phyloP scores from a whole-genome alignment of 2,888 invertebrate genomes.

The Acanthacorydalis orientalis region DNA sequence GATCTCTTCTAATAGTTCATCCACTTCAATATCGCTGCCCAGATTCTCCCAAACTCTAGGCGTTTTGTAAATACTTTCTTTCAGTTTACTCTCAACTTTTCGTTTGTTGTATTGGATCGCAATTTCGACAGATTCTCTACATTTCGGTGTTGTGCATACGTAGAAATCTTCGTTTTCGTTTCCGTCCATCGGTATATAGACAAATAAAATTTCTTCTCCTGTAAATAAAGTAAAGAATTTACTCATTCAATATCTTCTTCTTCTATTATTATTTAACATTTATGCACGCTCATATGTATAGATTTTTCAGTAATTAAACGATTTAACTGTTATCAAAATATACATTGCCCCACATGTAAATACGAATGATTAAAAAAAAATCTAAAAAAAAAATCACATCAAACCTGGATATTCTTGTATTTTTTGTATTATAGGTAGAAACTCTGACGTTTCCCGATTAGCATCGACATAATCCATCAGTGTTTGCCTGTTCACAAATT shows the following conservation, averaged over 20 bases:
- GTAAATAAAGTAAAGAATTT: constrained; percentile 21
- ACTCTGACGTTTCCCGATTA: constrained; percentile 33
- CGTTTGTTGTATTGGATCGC: constrained; percentile 15
- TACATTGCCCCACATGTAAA: too few relatives aligned
- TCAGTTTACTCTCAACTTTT: constrained; percentile 18
- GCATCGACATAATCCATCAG: constrained; percentile 44
- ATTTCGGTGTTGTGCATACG: constrained; percentile 39
- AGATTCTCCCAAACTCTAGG: constrained; percentile 38
- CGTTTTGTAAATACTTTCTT: constrained; percentile 38
- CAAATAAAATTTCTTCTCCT: constrained; percentile 36
- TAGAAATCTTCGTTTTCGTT: constrained; percentile 50
- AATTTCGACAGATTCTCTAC: constrained; percentile 29
- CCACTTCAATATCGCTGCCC: constrained; percentile 50
- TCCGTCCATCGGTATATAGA: constrained; percentile 46
- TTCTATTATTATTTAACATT: too few relatives aligned
- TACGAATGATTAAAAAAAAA: too few relatives aligned
- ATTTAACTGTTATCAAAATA: too few relatives aligned
- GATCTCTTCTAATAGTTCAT: constrained; percentile 27
- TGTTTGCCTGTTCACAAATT: constrained; percentile 38
- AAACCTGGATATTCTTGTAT: constrained; percentile 21
- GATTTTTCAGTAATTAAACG: too few relatives aligned
- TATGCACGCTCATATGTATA: too few relatives aligned
- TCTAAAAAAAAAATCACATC: neutral
- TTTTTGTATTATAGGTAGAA: constrained; percentile 24
- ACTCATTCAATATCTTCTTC: too few relatives aligned